Evolutionary conservation across 2,797 vertebrate genomes (phyloP).

Genomic region (Buphagus erythrorhynchus): DNA sequence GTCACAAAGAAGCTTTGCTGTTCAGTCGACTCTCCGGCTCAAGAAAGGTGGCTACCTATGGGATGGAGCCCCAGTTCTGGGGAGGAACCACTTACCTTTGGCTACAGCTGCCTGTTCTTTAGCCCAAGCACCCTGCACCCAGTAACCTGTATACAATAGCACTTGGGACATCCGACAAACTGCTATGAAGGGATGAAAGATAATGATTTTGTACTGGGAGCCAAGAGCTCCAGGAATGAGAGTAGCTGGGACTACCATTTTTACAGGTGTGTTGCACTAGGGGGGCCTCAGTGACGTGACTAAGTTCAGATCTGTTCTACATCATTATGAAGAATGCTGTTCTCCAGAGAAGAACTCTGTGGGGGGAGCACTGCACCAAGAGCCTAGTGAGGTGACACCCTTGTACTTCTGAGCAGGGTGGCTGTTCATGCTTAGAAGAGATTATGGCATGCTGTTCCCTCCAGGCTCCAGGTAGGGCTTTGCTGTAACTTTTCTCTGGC

Average conservation of each 20-base stretch:
- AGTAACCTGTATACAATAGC: background rate
- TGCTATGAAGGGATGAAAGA: background rate
- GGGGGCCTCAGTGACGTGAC: background rate
- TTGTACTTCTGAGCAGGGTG: background rate
- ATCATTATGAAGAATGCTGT: background rate
- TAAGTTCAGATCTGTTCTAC: background rate
- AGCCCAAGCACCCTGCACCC: background rate
- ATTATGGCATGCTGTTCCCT: background rate
- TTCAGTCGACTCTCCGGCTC: background rate
- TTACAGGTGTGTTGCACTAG: background rate
- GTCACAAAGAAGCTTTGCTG: background rate
- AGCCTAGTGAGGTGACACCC: background rate
- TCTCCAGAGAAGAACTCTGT: background rate
- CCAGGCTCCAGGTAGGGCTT: background rate
- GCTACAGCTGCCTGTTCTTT: background rate
- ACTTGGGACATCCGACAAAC: rapidly evolving
- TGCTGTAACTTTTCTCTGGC: background rate
- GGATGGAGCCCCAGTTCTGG: background rate
- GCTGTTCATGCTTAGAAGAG: background rate
- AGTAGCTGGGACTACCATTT: background rate
- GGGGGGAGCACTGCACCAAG: background rate
- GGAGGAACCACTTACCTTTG: background rate
- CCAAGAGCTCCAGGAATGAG: background rate
- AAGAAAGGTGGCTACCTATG: background rate
- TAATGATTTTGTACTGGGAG: background rate